Evolutionary conservation across 2,797 vertebrate genomes (phyloP).

Genomic region (Arnoldichthys spilopterus): DNA sequence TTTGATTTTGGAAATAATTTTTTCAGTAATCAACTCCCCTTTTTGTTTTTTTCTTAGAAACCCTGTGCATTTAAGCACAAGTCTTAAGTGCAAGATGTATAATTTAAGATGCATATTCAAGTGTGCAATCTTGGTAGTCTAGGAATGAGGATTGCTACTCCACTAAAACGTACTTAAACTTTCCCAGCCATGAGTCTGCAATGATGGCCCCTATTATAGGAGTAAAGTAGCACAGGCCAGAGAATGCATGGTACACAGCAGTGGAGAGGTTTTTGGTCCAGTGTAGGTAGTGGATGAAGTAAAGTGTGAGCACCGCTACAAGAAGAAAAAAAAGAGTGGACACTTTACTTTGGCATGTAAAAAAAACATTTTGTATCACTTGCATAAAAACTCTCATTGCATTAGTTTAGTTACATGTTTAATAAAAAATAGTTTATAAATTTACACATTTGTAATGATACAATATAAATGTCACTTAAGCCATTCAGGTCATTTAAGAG

Average conservation of each 20-base stretch:
- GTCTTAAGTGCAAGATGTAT: background rate
- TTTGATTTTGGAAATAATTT: too few species aligned
- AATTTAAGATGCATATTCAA: background rate
- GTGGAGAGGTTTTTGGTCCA: constrained; percentile 93
- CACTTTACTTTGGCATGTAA: background rate
- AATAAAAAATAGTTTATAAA: background rate
- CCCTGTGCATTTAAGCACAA: too few species aligned
- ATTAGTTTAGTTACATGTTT: background rate
- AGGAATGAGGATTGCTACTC: background rate
- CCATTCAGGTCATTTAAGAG: background rate
- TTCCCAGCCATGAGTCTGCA: constrained; percentile 96
- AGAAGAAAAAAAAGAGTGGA: constrained; percentile 30
- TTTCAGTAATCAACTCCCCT: too few species aligned
- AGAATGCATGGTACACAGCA: constrained; percentile 93
- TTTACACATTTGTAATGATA: background rate
- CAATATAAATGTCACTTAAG: background rate
- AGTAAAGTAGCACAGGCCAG: constrained; percentile 93
- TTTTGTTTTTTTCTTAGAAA: too few species aligned
- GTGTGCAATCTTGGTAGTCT: too few species aligned
- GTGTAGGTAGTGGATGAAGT: constrained; percentile 90
- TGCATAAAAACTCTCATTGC: too few species aligned
- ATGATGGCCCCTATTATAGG: constrained; percentile 92
- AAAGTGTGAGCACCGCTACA: constrained; percentile 90
- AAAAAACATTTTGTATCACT: background rate
- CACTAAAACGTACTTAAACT: constrained; percentile 86